Evolutionary conservation across 2,797 vertebrate genomes (phyloP).

Genomic region (Picus viridis): DNA sequence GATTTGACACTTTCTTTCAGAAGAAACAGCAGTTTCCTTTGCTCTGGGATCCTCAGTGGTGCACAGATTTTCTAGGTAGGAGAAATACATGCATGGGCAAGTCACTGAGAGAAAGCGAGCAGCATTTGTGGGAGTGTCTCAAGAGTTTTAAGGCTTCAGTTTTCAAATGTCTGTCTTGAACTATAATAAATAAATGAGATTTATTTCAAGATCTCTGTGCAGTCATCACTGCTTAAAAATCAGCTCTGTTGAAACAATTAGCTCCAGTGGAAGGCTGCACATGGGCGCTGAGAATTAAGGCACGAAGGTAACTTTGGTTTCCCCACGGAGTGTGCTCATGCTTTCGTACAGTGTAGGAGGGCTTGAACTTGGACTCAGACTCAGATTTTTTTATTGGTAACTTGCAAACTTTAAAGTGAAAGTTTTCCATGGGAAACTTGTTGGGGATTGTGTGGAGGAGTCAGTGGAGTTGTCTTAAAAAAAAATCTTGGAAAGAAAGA

Average conservation of each 20-base stretch:
- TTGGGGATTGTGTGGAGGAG: neutral
- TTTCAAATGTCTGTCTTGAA: neutral
- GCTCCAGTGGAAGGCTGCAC: neutral
- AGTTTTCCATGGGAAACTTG: neutral
- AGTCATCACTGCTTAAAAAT: neutral
- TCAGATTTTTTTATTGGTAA: neutral
- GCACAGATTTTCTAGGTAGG: neutral
- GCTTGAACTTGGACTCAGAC: neutral
- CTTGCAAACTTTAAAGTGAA: neutral
- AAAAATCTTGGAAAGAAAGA: neutral
- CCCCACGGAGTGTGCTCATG: neutral
- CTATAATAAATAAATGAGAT: neutral
- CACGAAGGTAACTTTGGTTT: neutral
- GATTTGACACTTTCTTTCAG: slow-evolving; percentile 36
- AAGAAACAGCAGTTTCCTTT: slow-evolving; percentile 35
- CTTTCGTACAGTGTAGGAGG: neutral
- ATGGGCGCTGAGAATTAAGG: neutral
- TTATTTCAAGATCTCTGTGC: neutral
- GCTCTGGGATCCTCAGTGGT: neutral
- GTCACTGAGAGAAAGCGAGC: neutral
- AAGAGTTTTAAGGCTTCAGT: neutral
- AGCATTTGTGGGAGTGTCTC: neutral
- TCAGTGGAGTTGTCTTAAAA: neutral
- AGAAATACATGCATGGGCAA: neutral
- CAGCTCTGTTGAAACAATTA: neutral